Conservation (phyloP, 2,888 invertebrate species). For the Drosophila kanekoi region DNA sequence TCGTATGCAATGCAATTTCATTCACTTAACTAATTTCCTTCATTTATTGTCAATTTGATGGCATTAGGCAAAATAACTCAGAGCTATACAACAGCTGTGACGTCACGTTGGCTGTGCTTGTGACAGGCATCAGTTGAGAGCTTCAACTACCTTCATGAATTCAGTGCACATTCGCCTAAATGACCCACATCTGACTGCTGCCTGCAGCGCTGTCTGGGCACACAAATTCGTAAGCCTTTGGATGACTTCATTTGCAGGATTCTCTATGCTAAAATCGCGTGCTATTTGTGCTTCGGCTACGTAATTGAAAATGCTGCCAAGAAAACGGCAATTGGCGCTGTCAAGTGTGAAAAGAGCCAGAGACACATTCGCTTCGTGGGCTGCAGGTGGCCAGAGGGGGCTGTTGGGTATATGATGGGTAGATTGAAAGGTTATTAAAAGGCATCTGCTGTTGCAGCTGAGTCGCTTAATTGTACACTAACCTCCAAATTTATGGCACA, state of each 20-base stretch:
- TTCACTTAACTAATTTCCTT: slow-evolving; percentile 16
- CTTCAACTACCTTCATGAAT: background rate
- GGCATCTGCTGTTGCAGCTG: slow-evolving; percentile 1
- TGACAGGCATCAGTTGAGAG: background rate
- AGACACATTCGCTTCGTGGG: slow-evolving; percentile 12
- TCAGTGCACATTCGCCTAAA: background rate
- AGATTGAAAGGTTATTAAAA: background rate
- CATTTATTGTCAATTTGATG: slow-evolving; percentile 4
- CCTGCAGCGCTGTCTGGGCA: slow-evolving; percentile 13
- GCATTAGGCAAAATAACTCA: slow-evolving; percentile 10
- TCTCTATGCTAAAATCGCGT: slow-evolving; percentile 35
- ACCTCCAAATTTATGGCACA: too few relatives aligned
- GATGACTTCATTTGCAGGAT: slow-evolving; percentile 40
- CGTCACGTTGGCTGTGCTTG: slow-evolving; percentile 4
- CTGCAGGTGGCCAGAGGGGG: too few relatives aligned
- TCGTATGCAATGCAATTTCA: background rate
- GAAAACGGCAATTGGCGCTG: slow-evolving; percentile 52
- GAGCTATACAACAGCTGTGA: background rate
- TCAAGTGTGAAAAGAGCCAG: slow-evolving; percentile 58
- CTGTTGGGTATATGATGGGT: background rate
- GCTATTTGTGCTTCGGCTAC: slow-evolving; percentile 12
- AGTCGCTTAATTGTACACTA: background rate
- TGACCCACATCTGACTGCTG: slow-evolving; percentile 27
- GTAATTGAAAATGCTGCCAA: slow-evolving; percentile 66
- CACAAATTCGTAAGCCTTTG: slow-evolving; percentile 4